Base-by-base conservation (phyloP, 2,888 invertebrate species). In the Mythimna impura region DNA sequence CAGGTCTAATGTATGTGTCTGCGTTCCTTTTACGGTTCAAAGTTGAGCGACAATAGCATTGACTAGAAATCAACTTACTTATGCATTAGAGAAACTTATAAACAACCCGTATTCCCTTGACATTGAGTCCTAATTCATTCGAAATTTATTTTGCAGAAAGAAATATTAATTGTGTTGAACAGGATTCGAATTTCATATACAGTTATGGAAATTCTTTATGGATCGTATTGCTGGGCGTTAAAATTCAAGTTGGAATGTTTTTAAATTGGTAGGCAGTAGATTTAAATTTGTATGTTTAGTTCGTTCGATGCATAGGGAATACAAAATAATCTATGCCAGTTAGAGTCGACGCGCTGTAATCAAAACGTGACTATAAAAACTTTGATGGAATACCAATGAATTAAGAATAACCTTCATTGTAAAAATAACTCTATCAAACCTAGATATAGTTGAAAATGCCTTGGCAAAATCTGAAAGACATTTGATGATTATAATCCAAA, bases 281-380 rank as follows among this genome's bases (percentile, higher is more conserved):
- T 85, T 76, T 76, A 77, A 81, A 81, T 82, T 86, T 82, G 87
- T 80, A 40, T 62, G 72, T 76, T 81, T 70, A 71, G 83, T 86
- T 88, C 90, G 90, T 90, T 91, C 87, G 84, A 84, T 87, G 92
- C 88, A 89, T 91, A 84, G 87, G 87, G 89, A 92, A 89, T 91
- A 89, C 84, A 86, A 88, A 87, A 89, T 90, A 88, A 89, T 87
- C 86, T 80, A 85, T 80, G 79, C 76, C 77, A 85, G 69, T 76
- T 61, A 63, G 61, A 85, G 72, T 71, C 68, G 80, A 72, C 68
- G 84, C 84, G 77, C 69, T 82, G 75, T 75, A 83, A 85, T 89
- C 89, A 87, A 87, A 88, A 84, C 89, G 90, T 90, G 91, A 87
- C 89, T 84, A 87, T 90, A 91, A 91, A 81, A 89, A 90, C 90